Percentiles rank a stretch among this genome's conserved stretches.
Evolutionary conservation across 2,888 invertebrate species (phyloP).

Genomic region (Mesodorylaimus sp.): DNA sequence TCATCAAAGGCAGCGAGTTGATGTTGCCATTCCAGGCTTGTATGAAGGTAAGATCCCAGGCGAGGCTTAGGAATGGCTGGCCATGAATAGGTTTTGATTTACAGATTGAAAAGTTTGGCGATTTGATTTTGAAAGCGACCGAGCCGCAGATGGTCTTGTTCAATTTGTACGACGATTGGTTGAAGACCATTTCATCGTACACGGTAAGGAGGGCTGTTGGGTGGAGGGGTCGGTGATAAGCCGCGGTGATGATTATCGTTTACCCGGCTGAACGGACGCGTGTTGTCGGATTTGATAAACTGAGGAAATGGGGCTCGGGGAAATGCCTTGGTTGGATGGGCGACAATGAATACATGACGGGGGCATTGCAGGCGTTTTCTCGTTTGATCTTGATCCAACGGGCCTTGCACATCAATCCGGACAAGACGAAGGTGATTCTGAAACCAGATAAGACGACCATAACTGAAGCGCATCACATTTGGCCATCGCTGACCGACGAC

Average conservation of each 20-base stretch:
- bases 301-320: too few species aligned
- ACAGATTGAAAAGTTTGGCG: conserved; percentile 89
- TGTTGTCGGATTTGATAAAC: too few species aligned
- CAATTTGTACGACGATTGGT: conserved; percentile 97
- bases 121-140: conserved; percentile 91
- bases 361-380: conserved; percentile 61
- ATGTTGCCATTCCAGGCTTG: conserved; percentile 98
- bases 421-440: conserved; percentile 87
- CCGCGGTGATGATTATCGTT: too few species aligned
- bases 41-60: conserved; percentile 46
- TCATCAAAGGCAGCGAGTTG: conserved; percentile 95
- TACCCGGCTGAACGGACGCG: too few species aligned
- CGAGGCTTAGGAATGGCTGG: background rate
- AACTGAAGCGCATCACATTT: conserved; percentile 97
- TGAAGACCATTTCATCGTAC: conserved; percentile 95
- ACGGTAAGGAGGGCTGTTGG: too few species aligned
- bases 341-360: too few species aligned
- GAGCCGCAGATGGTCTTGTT: conserved; percentile 99
- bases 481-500: conserved; percentile 90
- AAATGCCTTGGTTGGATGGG: too few species aligned
- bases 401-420: conserved; percentile 94
- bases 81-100: background rate
- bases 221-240: too few species aligned
- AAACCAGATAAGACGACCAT: conserved; percentile 98
- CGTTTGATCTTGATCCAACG: conserved; percentile 84